Base-by-base conservation (phyloP, 2,113 vertebrate species). In the Sminthopsis crassicaudata region DNA sequence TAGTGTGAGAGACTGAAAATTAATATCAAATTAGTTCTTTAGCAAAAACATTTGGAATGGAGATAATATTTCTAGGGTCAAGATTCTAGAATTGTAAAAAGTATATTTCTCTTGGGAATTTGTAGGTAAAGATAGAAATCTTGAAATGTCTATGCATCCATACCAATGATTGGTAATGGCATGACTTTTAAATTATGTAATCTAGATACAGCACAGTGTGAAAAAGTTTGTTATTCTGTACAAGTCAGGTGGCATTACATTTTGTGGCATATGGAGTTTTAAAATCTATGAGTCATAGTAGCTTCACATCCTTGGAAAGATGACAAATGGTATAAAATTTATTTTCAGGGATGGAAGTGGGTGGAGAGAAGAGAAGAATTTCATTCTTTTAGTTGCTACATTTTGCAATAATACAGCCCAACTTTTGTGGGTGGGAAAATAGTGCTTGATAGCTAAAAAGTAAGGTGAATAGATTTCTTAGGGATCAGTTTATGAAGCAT, bases 11-110 rank as follows among this genome's bases (percentile, higher is more conserved):
- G 97, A 98, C 93, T 96, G 97, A 98, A 97, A 98, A 98, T 96
- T 53, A 98, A 98, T 98, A 98, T 94, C 92, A 97, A 95, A 88
- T 94, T 98, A 97, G 96, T 98, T 98, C 97, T 95, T 97, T 96
- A 94, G 51, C 96, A 90, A 67, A 94, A 88, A 91, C 46, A 90
- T 95, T 96, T 93, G 46, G n/a, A 93, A 94, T 91, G 91, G 95
- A 67, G 46, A 67, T 93, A 92, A 36, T 55, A 46, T 96, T 96
- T 91, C 91, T 54, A 94, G 95, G 96, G 89, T 1, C 52, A 94
- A 95, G 93, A 55, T 48, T 52, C 48, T 95, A 95, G 60, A 89
- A 94, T 97, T 97, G 94, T 92, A 26, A 95, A 94, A 94, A 94
- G 54, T 88, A 95, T 94, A 5, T 94, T 95, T 90, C 91, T 97